Evolutionary conservation across 2,888 invertebrate genomes (phyloP), one percentile per base, ranked within the genome.

Genomic region (Lissonota sp.): DNA sequence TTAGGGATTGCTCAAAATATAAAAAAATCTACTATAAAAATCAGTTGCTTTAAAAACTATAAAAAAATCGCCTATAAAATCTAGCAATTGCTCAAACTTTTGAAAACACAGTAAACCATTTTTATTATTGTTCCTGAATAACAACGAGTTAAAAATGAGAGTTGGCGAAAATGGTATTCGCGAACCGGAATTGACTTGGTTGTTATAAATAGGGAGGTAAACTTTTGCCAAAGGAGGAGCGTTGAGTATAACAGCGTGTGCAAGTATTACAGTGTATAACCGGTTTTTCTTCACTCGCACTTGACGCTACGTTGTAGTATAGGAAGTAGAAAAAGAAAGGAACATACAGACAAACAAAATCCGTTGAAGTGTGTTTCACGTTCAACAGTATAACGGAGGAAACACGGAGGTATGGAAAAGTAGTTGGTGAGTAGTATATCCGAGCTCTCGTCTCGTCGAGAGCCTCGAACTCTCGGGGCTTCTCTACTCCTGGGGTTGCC

Each of bases 261-360:
- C 26, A 26, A 26, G 26, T 26, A 26, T 26, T 26, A 26, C 26
- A 26, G 26, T 14, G 64, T 57, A 58, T 53, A 80, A 72, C 80
- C 73, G 77, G 73, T 81, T 81, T 80, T 73, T 44, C 69, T 70
- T 57, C 12, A 64, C 80, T 69, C 58, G 63, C 46, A 64, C 77
- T 72, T 63, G 64, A 72, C 51, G 37, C 53, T 37, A 46, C 6
- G 39, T 26, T 26, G 26, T 26, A 26, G 26, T 1, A 26, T 26
- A 26, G 44, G 60, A 58, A 72, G 76, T 58, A 62, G 72, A 76
- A 76, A 80, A 67, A 67, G 64, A 66, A 39, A 44, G 26, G 39
- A 16, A 57, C 14, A 26, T 49, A 70, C 37, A 40, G 53, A 7
- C 37, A 53, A 5, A 26, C 60, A 49, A 74, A 57, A 14, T 5